phyloP scores from a whole-genome alignment of 2,797 vertebrate genomes.

The Pteronotus mesoamericanus region DNA sequence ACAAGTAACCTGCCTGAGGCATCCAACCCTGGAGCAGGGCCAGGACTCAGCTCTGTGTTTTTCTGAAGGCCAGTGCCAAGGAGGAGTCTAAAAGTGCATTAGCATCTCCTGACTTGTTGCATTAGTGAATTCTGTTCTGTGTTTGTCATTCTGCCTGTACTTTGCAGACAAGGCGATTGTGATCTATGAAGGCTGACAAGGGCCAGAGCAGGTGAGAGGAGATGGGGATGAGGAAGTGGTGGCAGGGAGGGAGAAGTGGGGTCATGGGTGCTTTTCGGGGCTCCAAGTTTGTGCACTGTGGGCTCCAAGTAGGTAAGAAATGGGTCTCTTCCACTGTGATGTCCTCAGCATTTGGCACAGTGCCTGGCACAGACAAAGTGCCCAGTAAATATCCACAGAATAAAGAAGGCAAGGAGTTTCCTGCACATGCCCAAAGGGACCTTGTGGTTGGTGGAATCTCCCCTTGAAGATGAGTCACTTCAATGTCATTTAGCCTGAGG shows the following conservation, averaged over 20 bases:
- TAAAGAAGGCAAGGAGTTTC: neutral
- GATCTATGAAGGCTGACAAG: neutral
- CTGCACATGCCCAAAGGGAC: neutral
- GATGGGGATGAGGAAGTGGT: neutral
- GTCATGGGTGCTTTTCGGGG: neutral
- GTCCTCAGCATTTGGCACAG: neutral
- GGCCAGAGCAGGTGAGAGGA: neutral
- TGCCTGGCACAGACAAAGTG: neutral
- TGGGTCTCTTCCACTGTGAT: neutral
- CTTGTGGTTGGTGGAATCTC: neutral
- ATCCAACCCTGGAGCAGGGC: neutral
- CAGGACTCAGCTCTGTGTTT: neutral
- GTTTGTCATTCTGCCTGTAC: neutral
- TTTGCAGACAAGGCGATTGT: neutral
- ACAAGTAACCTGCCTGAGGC: neutral
- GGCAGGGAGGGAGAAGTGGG: neutral
- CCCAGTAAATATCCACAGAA: neutral
- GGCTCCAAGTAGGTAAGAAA: neutral
- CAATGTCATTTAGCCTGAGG: conserved; percentile 14
- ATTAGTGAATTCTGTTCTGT: neutral
- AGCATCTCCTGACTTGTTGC: neutral
- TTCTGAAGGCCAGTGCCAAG: neutral
- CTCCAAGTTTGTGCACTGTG: neutral
- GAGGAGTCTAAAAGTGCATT: neutral
- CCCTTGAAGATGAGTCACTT: neutral